phyloP scores from a whole-genome alignment of 2,113 vertebrate species.

The Lamprotornis superbus region DNA sequence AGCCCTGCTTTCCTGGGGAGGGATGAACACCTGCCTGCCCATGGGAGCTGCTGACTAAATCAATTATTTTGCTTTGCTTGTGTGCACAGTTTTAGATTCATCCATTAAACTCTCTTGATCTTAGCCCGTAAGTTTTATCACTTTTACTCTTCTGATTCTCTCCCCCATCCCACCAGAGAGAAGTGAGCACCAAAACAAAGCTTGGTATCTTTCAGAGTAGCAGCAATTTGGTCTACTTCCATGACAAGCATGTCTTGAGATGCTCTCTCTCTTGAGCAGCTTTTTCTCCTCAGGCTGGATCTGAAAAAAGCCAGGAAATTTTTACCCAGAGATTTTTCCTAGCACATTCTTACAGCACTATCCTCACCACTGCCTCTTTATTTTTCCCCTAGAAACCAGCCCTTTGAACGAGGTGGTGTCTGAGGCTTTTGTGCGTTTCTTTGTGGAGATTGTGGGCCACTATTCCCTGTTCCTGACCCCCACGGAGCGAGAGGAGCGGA shows the following conservation, averaged over 20 bases:
- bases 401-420: conserved; percentile 88
- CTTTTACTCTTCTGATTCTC: neutral
- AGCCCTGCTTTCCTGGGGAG: neutral
- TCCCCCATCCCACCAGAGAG: neutral
- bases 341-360: neutral
- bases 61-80: neutral
- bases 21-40: neutral
- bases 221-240: neutral
- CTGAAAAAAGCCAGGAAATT: neutral
- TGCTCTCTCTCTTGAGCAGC: neutral
- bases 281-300: neutral
- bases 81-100: neutral
- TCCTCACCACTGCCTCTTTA: neutral
- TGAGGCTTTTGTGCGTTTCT: conserved; percentile 96
- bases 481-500: conserved; percentile 81
- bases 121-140: neutral
- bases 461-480: conserved; percentile 87
- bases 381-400: conserved; percentile 45
- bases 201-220: neutral
- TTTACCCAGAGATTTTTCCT: neutral
- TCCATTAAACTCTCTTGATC: neutral
- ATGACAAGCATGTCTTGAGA: neutral
- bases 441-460: conserved; percentile 84
- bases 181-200: neutral
- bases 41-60: neutral